Percentiles rank a stretch among this genome's conserved stretches.
Evolutionary conservation across 2,888 invertebrate species (phyloP).

Genomic region (Drosophila recens): DNA sequence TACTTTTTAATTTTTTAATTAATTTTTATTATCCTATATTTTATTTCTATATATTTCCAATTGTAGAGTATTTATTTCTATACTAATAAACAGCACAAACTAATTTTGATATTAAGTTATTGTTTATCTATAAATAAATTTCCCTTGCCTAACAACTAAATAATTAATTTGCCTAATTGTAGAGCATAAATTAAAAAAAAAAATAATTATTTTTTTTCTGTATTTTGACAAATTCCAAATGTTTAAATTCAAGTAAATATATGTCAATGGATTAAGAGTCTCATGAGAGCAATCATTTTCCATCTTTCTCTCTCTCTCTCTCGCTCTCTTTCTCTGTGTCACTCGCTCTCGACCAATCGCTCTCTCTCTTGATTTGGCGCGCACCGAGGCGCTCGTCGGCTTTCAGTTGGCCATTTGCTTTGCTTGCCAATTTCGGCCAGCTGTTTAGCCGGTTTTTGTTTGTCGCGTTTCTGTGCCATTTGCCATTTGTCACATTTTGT

Average conservation of each 20-base stretch:
- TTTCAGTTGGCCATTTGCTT: conserved; percentile 47
- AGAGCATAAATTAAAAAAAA: background rate
- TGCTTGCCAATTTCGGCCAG: conserved; percentile 61
- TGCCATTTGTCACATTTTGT: conserved; percentile 37
- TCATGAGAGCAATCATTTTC: conserved; percentile 4
- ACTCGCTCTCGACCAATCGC: conserved; percentile 5
- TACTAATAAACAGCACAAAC: no score
- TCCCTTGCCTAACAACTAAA: no score
- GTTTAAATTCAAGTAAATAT: background rate
- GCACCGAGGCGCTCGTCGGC: conserved; percentile 49
- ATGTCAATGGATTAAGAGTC: conserved; percentile 7
- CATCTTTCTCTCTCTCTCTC: background rate
- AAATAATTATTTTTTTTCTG: background rate
- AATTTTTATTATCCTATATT: no score
- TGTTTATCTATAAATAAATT: background rate
- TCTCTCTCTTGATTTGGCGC: conserved; percentile 6
- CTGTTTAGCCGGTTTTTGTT: conserved; percentile 54
- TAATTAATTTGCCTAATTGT: background rate
- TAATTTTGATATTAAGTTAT: no score
- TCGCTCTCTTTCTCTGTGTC: conserved; percentile 2
- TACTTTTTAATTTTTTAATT: no score
- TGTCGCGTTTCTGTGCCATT: conserved; percentile 50
- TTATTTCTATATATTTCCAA: no score
- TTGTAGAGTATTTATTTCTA: no score
- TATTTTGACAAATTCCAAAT: conserved; percentile 6